Conservation (phyloP, 2,888 invertebrate genomes). For the Plagodis pulveraria region DNA sequence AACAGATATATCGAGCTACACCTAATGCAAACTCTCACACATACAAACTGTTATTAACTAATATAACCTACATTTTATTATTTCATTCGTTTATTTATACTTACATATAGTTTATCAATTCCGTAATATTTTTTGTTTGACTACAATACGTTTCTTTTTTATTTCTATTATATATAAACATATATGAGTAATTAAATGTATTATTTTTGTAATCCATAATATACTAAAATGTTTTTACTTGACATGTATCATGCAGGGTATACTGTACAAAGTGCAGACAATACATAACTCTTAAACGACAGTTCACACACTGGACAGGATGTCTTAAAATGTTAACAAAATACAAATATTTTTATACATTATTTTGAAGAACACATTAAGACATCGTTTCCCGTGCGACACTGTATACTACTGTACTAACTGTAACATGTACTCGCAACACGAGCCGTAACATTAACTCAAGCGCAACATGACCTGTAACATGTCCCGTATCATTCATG, state of each 20-base stretch:
- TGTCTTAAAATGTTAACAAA: slow-evolving; percentile 45
- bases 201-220: slow-evolving; percentile 18
- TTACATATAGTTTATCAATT: slow-evolving; percentile 25
- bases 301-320: slow-evolving; percentile 59
- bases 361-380: slow-evolving; percentile 7
- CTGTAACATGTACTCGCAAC: slow-evolving; percentile 37
- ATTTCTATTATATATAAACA: slow-evolving; percentile 6
- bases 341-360: background rate
- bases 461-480: slow-evolving; percentile 11
- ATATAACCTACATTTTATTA: slow-evolving; percentile 42
- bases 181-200: background rate
- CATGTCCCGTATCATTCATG: background rate
- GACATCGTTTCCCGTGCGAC: slow-evolving; percentile 44
- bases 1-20: slow-evolving; percentile 82
- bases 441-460: slow-evolving; percentile 11
- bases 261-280: slow-evolving; percentile 64
- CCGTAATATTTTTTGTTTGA: slow-evolving; percentile 17
- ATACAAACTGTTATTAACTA: slow-evolving; percentile 64
- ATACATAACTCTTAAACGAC: slow-evolving; percentile 66
- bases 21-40: slow-evolving; percentile 80
- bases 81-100: slow-evolving; percentile 33
- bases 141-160: slow-evolving; percentile 13
- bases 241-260: slow-evolving; percentile 54
- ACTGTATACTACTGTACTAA: slow-evolving; percentile 43
- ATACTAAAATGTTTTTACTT: slow-evolving; percentile 39